These are phyloP conservation scores for Zoanthus sansibaricus DNA, from an alignment of 92 coral and sea anemone species.

Conservation along the genomic window DNA sequence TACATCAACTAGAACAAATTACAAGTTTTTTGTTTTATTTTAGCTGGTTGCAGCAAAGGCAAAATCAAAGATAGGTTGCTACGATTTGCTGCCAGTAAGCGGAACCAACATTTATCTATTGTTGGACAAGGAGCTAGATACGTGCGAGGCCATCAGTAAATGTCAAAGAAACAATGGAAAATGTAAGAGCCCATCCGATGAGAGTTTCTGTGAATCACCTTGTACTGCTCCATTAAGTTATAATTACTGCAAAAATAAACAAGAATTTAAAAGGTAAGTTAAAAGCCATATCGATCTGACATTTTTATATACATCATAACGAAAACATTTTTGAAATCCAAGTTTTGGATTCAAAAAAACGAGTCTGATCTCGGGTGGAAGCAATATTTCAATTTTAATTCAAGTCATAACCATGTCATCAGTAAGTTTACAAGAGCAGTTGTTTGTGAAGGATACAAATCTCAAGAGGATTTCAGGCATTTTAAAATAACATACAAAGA, in stretches of 20 bases:
- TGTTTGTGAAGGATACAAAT: no score
- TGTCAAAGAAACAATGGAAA: conserved; percentile 18
- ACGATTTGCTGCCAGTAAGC: background rate
- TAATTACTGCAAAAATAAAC: conserved; percentile 64
- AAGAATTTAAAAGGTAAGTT: conserved; percentile 55
- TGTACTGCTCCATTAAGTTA: conserved; percentile 68
- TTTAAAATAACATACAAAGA: no score
- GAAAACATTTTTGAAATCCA: no score
- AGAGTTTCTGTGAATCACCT: conserved; percentile 70
- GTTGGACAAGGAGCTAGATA: conserved; percentile 5
- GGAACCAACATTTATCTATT: conserved; percentile 16
- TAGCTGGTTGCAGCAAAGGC: background rate
- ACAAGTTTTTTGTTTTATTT: background rate
- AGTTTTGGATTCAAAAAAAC: no score
- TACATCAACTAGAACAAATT: no score
- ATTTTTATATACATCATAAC: no score
- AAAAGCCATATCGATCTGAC: no score
- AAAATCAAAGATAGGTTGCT: background rate
- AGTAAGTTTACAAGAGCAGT: no score
- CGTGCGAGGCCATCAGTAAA: background rate
- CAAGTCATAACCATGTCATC: no score
- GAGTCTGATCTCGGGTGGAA: no score
- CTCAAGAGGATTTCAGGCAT: no score
- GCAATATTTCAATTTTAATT: no score
- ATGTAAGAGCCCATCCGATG: conserved; percentile 48